These are phyloP conservation scores for Sakesphorus luctuosus DNA, from an alignment of 2,113 vertebrate genomes.

Conservation along the genomic window DNA sequence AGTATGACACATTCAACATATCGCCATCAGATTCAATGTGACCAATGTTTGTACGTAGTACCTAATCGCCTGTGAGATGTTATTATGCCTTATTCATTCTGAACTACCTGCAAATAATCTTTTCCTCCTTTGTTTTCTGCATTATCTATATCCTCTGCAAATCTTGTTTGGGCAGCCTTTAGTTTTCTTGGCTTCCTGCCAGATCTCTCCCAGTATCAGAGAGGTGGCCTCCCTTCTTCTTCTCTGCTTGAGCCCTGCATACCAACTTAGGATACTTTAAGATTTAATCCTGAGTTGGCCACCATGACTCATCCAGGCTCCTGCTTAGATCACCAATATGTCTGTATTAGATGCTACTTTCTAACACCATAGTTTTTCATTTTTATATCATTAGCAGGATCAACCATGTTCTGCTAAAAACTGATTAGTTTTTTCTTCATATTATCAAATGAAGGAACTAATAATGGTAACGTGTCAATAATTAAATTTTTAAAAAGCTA, in stretches of 20 bases:
- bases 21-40: neutral
- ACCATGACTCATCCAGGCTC: neutral
- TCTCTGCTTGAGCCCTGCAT: neutral
- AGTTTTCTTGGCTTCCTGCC: neutral
- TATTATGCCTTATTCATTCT: neutral
- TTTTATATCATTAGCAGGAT: neutral
- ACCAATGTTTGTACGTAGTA: neutral
- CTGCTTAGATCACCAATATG: neutral
- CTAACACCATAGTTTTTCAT: neutral
- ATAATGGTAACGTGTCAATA: neutral
- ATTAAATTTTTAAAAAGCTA: neutral
- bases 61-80: neutral
- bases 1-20: neutral
- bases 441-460: neutral
- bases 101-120: neutral
- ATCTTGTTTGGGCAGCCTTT: neutral
- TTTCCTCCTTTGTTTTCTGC: neutral
- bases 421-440: neutral
- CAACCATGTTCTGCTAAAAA: neutral
- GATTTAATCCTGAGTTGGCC: neutral
- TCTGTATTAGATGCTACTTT: neutral
- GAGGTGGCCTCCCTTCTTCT: neutral
- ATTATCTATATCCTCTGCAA: neutral
- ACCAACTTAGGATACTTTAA: neutral
- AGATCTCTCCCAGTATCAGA: rapidly evolving